Evolutionary conservation across 2,113 vertebrate genomes (phyloP), one percentile per base, ranked within the genome.

Genomic region (Ivindomyrus marchei): DNA sequence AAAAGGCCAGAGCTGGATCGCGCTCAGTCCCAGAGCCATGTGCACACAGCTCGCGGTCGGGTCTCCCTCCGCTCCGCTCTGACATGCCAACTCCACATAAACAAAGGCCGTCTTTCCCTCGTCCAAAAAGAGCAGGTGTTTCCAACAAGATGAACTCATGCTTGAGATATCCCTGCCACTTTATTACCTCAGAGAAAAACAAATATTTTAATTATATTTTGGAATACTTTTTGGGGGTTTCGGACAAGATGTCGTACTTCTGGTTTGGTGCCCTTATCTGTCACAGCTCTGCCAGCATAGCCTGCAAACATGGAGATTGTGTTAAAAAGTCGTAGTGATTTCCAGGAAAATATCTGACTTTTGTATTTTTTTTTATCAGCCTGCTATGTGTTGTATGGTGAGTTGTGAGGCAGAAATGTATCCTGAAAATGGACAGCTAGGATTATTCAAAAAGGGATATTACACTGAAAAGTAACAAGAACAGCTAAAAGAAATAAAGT

Each of bases 1-100:
- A 98, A 96, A 99, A 98, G 93, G 96, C 94, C 90, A 5, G 94
- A 88, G 2, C 93, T 96, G 95, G 96, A 97, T 97, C 96, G 95
- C 93, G 93, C 94, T 93, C 95, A 91, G 93, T 92, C 94, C 96
- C 96, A 96, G 91, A 95, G 94, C 85, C 92, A 91, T 13, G 87
- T 94, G 94, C 91, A 88, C 92, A 92, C 92, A 91, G 52, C 47
- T 91, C 89, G 92, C 77, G 94, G 83, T 92, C 89, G 92, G 92
- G 94, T 92, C 91, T 93, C 93, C 91, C 91, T 24, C 88, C 88
- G 87, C 92, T 90, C 47, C 46, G 0, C 90, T 91, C 92, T 90
- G 8, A 90, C 92, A 53, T 91, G 91, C 92, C 70, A 85, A 85
- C 92, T 88, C 90, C 52, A 91, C 45, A 91, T 86, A 47, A 46